A percentile compares a stretch with the other conserved stretches of the same genome.
phyloP scores from a whole-genome alignment of 2,797 vertebrate genomes.

The Coregonus ussuriensis region DNA sequence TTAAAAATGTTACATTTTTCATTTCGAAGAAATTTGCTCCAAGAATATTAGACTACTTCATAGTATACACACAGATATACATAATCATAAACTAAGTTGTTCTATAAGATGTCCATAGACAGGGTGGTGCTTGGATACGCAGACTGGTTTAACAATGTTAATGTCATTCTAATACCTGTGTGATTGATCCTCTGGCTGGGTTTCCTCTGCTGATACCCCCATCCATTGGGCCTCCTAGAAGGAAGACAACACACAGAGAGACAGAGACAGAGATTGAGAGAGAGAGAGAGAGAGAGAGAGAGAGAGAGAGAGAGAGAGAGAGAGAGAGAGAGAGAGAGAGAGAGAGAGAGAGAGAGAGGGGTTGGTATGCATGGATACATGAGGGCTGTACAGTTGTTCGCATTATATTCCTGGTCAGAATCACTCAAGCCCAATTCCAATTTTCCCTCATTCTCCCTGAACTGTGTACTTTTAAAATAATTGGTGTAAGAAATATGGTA shows the following conservation, averaged over 20 bases:
- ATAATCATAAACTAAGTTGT: not conserved
- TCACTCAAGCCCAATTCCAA: no score
- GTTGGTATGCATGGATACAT: no score
- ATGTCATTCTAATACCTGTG: conserved; percentile 78
- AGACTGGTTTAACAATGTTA: not conserved
- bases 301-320: conserved; percentile 1
- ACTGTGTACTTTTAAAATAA: no score
- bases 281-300: not conserved
- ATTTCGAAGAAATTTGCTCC: no score
- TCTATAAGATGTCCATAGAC: not conserved
- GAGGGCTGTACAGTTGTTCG: no score
- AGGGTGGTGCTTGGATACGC: not conserved
- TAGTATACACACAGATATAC: no score
- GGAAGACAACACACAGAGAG: not conserved
- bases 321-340: not conserved
- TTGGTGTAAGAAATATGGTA: not conserved
- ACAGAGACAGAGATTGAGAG: not conserved
- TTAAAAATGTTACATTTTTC: no score
- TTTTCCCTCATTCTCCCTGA: no score
- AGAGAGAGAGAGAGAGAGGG: not conserved
- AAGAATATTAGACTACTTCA: no score
- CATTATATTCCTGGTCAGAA: no score
- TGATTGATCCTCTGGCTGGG: conserved; percentile 87
- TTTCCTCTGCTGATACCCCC: conserved; percentile 84
- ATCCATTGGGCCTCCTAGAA: conserved; percentile 82